Conservation (phyloP, 2,888 invertebrate genomes). For the Tetragonisca angustula region DNA sequence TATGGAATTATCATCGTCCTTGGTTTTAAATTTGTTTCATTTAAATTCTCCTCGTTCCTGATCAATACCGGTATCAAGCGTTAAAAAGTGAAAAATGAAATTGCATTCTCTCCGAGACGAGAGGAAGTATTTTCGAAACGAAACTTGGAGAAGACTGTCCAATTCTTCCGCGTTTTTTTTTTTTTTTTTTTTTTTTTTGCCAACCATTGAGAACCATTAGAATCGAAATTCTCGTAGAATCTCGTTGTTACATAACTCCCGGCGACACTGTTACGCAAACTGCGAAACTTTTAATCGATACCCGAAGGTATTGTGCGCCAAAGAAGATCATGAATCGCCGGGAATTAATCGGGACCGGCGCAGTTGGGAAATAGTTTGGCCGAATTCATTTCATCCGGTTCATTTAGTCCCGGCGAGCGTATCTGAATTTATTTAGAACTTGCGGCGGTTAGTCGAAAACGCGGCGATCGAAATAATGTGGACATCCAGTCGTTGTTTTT, state of each 20-base stretch:
- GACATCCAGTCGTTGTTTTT: conserved; percentile 6
- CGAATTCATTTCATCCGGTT: conserved; percentile 34
- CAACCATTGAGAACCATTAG: neutral
- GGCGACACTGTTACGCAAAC: conserved; percentile 20
- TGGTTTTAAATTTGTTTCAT: too few relatives aligned
- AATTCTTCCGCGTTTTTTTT: neutral
- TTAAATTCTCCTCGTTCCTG: too few relatives aligned
- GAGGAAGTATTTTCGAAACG: too few relatives aligned
- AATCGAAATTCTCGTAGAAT: neutral
- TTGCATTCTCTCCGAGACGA: neutral
- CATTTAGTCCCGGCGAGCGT: conserved; percentile 17
- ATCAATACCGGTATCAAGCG: too few relatives aligned
- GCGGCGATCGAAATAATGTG: conserved; percentile 19
- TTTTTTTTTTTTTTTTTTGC: neutral
- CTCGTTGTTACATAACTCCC: conserved; percentile 11
- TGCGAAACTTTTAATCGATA: conserved; percentile 45
- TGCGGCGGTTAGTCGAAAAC: conserved; percentile 15
- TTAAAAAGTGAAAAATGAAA: too few relatives aligned
- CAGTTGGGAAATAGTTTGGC: conserved; percentile 35
- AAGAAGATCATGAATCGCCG: conserved; percentile 29
- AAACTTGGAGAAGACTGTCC: neutral
- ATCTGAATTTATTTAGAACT: conserved; percentile 52
- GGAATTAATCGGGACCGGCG: conserved; percentile 34
- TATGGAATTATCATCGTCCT: too few relatives aligned
- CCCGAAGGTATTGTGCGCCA: conserved; percentile 11